A percentile compares a stretch with the other conserved stretches of the same genome.
phyloP scores from a whole-genome alignment of 2,113 vertebrate genomes.

The Turdus rufiventris region DNA sequence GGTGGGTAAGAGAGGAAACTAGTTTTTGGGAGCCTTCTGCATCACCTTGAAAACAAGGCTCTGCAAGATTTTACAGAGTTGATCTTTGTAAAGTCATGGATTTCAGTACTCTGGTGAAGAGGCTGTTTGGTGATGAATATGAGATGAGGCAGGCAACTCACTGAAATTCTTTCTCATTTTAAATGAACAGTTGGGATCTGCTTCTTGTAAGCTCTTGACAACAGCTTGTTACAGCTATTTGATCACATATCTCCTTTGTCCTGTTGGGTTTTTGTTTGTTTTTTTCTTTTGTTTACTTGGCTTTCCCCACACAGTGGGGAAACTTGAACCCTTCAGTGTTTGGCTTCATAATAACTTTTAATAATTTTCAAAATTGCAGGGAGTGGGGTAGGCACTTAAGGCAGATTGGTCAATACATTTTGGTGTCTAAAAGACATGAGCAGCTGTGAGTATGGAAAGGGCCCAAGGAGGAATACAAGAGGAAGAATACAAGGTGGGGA shows the following conservation, averaged over 20 bases:
- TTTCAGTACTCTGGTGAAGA: background rate
- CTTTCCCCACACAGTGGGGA: too few relatives aligned
- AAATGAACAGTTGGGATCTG: background rate
- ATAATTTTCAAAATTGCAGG: background rate
- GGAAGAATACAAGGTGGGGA: background rate
- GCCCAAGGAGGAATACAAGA: background rate
- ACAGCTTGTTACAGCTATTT: background rate
- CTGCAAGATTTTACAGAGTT: background rate
- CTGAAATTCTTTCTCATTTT: background rate
- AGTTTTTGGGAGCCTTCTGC: background rate
- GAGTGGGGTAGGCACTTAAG: too few relatives aligned
- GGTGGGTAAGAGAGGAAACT: background rate
- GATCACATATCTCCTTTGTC: background rate
- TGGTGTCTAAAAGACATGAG: background rate
- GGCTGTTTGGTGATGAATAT: background rate
- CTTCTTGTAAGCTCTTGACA: background rate
- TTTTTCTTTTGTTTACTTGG: background rate
- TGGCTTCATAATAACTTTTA: background rate
- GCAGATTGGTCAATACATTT: background rate
- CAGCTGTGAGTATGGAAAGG: background rate
- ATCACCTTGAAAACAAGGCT: background rate
- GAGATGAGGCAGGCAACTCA: background rate
- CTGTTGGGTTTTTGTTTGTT: background rate
- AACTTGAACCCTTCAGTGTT: background rate
- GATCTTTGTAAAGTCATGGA: background rate